Percentiles rank a stretch among this genome's conserved stretches.
Conservation (phyloP, 2,888 invertebrate genomes). For the Spilarctia lutea region DNA sequence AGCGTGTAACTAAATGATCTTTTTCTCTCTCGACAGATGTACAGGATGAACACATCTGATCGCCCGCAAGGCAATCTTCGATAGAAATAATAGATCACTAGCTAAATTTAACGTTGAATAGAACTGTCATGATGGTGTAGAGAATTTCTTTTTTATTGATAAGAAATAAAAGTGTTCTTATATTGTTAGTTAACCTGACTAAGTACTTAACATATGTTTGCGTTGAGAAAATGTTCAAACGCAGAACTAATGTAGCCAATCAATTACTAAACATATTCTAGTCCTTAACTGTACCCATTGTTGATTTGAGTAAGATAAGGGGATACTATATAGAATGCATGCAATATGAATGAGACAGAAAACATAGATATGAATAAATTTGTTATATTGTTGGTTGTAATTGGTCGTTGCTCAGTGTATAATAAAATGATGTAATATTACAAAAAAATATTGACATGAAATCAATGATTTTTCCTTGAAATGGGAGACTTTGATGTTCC, state of each 20-base stretch:
- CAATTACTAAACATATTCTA: constrained; percentile 48
- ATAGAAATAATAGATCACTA: constrained; percentile 55
- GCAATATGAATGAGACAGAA: constrained; percentile 36
- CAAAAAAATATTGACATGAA: constrained; percentile 24
- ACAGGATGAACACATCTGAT: constrained; percentile 91
- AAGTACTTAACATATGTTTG: constrained; percentile 35
- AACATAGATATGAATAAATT: constrained; percentile 48
- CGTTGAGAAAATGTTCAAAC: constrained; percentile 35
- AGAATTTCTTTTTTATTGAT: constrained; percentile 65
- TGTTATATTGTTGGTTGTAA: constrained; percentile 62
- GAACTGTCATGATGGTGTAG: constrained; percentile 55
- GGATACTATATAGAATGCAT: constrained; percentile 45
- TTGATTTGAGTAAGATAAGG: constrained; percentile 46
- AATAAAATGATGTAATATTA: constrained; percentile 43
- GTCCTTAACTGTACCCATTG: constrained; percentile 38
- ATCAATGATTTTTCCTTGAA: constrained; percentile 31
- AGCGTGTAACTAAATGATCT: constrained; percentile 77
- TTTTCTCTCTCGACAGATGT: constrained; percentile 90
- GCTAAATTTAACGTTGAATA: constrained; percentile 59
- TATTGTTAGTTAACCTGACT: constrained; percentile 68
- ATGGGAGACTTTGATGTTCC: constrained; percentile 44
- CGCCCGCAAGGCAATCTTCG: constrained; percentile 72
- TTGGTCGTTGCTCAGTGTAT: constrained; percentile 66
- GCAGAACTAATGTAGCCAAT: constrained; percentile 43
- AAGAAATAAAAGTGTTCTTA: constrained; percentile 85